Evolutionary conservation across 2,888 invertebrate genomes (phyloP), one percentile per base, ranked within the genome.

Genomic region (Reticulitermes lucifugus): DNA sequence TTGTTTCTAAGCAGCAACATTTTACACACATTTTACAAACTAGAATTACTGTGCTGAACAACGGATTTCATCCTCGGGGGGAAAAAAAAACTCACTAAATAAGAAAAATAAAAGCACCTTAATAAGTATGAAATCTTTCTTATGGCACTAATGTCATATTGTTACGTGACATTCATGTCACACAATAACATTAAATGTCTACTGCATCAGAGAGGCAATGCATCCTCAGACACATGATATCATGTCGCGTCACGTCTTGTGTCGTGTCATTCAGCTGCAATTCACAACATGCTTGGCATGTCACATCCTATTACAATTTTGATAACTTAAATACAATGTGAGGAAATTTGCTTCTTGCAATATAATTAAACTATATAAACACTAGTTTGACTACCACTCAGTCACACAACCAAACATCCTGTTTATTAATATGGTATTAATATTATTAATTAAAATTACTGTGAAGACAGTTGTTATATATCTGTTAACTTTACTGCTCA

Each of bases 371-470:
- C 65, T 46, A 77, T 21, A 46, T 41, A 46, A 71, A 77, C n/a
- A 41, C 77, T 51, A 77, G 46, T 77, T n/a, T 77, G 43, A 14
- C 77, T 77, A 77, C 22, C 46, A 77, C n/a, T n/a, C 77, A 77
- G n/a, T 77, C 77, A 77, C 46, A 77, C 77, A 77, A 77, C 22
- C 77, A 77, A 77, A 77, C 77, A 77, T 77, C 9, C 77, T 41
- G 35, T 41, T 77, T 77, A 77, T 77, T 77, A 77, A 77, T 77
- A 46, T 46, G 77, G 77, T 77, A 77, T 77, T 77, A 77, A 77
- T 77, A 46, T 77, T 43, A 46, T 77, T 75, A 75, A 75, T 75
- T 75, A 25, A 75, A 21, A 43, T 75, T 75, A 75, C 18, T n/a
- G 77, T 46, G 77, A 77, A 77, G 77, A 77, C 77, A 77, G 46